Percentiles rank a stretch among this genome's conserved stretches.
Conservation (phyloP, 2,888 invertebrate genomes). For the Achlya flavicornis region DNA sequence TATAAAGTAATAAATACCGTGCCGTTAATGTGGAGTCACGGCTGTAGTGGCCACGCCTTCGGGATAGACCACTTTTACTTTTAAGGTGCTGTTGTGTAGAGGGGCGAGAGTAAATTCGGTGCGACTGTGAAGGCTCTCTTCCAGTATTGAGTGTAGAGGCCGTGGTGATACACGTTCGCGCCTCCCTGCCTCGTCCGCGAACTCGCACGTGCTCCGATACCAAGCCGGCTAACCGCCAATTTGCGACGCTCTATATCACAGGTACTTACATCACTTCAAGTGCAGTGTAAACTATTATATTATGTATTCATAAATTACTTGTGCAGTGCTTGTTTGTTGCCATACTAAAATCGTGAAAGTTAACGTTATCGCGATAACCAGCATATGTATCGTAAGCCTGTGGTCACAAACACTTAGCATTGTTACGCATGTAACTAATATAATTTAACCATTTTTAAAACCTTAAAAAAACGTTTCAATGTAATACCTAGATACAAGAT, state of each 20-base stretch:
- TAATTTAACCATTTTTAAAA: too few relatives aligned
- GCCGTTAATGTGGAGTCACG: slow-evolving; percentile 55
- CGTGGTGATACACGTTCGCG: slow-evolving; percentile 50
- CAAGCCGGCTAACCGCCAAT: slow-evolving; percentile 36
- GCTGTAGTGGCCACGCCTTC: slow-evolving; percentile 65
- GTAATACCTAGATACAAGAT: too few relatives aligned
- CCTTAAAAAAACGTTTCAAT: too few relatives aligned
- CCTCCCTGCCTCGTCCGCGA: slow-evolving; percentile 44
- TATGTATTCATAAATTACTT: slow-evolving; percentile 21
- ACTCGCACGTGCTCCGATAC: slow-evolving; percentile 40
- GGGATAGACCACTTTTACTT: slow-evolving; percentile 80
- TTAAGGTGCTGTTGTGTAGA: slow-evolving; percentile 57
- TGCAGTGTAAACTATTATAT: slow-evolving; percentile 27
- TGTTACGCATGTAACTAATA: background rate
- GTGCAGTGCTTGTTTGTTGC: slow-evolving; percentile 24
- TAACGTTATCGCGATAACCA: background rate
- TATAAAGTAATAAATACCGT: slow-evolving; percentile 49
- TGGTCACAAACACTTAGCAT: background rate
- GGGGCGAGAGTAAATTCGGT: slow-evolving; percentile 60
- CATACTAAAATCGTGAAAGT: background rate
- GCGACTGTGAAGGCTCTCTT: slow-evolving; percentile 44
- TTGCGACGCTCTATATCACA: slow-evolving; percentile 19
- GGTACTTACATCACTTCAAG: slow-evolving; percentile 24
- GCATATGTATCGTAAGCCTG: background rate
- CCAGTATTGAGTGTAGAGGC: slow-evolving; percentile 57